Conservation (phyloP, 2,113 vertebrate genomes). For the Peromyscus polionotus region DNA sequence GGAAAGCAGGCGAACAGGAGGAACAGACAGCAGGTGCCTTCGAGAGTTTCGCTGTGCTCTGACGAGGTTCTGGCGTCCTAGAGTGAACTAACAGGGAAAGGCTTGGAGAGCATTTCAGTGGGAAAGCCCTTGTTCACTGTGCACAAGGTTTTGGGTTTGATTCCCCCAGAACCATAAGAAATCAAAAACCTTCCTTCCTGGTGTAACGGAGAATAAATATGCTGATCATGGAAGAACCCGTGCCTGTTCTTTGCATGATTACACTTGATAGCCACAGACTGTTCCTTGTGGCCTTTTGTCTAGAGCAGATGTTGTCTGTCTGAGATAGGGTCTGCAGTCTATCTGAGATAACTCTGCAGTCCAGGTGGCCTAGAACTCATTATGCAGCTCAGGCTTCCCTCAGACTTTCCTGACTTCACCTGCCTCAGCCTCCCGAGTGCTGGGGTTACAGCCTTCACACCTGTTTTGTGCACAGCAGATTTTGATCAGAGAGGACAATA, state of each 20-base stretch:
- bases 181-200: not conserved
- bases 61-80: not conserved
- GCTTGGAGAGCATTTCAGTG: too few relatives aligned
- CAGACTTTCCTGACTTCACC: not conserved
- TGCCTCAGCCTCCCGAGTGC: not conserved
- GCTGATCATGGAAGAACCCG: not conserved
- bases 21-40: accelerated
- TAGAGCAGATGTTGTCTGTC: not conserved
- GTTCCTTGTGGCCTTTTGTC: not conserved
- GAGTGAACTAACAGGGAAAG: not conserved
- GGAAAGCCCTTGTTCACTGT: not conserved
- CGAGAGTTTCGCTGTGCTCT: not conserved
- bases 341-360: not conserved
- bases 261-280: not conserved
- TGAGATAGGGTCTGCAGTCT: not conserved
- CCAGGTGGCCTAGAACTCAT: not conserved
- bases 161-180: not conserved
- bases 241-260: not conserved
- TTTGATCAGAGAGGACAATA: slow-evolving; percentile 35
- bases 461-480: not conserved
- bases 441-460: not conserved
- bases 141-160: not conserved
- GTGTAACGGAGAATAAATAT: not conserved
- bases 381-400: not conserved
- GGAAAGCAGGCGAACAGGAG: not conserved